Percentiles rank a stretch among this genome's conserved stretches.
These are phyloP conservation scores for Orientallactaga sibirica DNA, from an alignment of 2,797 vertebrate genomes.

Conservation along the genomic window DNA sequence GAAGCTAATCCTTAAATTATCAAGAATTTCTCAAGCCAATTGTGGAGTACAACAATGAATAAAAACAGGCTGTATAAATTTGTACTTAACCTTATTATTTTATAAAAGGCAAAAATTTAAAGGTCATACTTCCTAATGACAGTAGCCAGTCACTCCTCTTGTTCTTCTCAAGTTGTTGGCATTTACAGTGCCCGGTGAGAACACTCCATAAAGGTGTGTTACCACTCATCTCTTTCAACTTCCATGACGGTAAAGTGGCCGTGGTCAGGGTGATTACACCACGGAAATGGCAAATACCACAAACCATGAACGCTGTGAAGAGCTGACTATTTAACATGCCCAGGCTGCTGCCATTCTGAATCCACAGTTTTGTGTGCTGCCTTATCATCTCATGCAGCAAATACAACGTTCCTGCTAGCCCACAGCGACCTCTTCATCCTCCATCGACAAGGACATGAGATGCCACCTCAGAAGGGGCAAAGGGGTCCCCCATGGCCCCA, in stretches of 20 bases:
- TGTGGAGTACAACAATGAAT: neutral
- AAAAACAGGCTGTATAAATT: neutral
- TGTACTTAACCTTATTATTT: neutral
- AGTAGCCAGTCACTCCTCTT: neutral
- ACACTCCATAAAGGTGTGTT: neutral
- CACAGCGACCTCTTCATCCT: too few species aligned
- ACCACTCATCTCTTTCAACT: neutral
- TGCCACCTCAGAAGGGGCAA: too few species aligned
- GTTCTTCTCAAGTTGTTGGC: neutral
- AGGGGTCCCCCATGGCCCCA: too few species aligned
- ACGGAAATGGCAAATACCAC: neutral
- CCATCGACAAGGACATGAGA: too few species aligned
- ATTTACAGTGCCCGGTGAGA: neutral
- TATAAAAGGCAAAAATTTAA: neutral
- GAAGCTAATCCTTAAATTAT: neutral
- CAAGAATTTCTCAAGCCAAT: neutral
- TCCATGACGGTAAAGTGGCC: neutral
- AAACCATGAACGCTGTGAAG: neutral
- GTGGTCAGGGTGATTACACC: neutral
- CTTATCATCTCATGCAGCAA: too few species aligned
- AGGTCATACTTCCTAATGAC: neutral
- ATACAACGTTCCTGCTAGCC: too few species aligned
- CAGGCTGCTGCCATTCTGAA: too few species aligned
- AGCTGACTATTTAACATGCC: too few species aligned
- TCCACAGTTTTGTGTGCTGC: too few species aligned